Base-by-base conservation (phyloP, 2,113 vertebrate genomes). In the Perognathus longimembris region DNA sequence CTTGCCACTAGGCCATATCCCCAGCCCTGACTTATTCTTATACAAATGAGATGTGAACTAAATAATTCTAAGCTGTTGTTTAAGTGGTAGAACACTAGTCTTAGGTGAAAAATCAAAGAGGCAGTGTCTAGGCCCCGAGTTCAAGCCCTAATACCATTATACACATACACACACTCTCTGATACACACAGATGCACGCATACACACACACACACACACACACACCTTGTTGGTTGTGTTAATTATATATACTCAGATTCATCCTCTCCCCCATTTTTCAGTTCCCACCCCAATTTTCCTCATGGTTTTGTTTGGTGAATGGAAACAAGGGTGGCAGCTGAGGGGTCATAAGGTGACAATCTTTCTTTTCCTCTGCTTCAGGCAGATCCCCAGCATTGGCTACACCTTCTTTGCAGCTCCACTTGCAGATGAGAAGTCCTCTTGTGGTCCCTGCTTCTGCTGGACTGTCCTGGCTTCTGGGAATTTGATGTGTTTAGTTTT, bases 231-330 rank as follows among this genome's bases (percentile, higher is more conserved):
- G 38, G 12, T 42, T 73, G 20, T 81, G 18, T 74, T 61, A 45
- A 69, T 75, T 75, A 9, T 75, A 75, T 78, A 24, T 79, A 88
- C 61, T 92, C 81, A 74, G 42, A 42, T 67, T 66, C n/a, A 28
- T 85, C 64, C 34, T 71, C 73, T 74, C 40, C 6, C 34, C 64
- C 67, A 91, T 42, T 84, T 89, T 67, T 85, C 42, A 80, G 73
- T 0, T 95, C 45, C 71, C 59, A 94, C 76, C 40, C 12, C 14
- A 63, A 80, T 45, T 91, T n/a, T 87, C 92, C 10, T n/a, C 61
- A 54, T 66, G 73, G 38, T 85, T 91, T 91, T 26, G 40, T 84
- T 92, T 94, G 89, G 66, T 61, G 67, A 84, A 0, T 74, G 36
- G 32, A 94, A 45, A 28, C 30, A 73, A 73, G n/a, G 22, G 28